Base-by-base conservation (phyloP, 1,140 invertebrate species). In the Melanaphis sacchari region DNA sequence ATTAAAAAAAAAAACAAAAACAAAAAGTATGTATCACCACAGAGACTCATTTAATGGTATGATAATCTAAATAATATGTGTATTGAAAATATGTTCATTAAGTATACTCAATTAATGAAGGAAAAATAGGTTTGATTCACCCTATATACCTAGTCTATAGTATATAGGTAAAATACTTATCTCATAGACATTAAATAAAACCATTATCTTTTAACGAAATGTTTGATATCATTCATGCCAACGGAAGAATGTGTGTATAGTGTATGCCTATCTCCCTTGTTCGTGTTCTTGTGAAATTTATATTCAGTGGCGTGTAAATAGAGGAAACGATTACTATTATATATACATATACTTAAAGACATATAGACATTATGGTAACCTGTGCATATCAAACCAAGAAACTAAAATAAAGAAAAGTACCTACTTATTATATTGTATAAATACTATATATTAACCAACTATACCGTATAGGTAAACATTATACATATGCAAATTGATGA, bases 401-500 rank as follows among this genome's bases (percentile, higher is more conserved):
- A n/a, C n/a, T 15, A 18, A n/a, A 76, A 76, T 31, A 76, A 76
- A 24, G 15, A n/a, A 18, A 76, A 76, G 59, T 76, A n/a, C 59
- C 59, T 6, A n/a, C 18, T 76, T 11, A n/a, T n/a, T 31, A 31
- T 66, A 66, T 18, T 15, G 31, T 59, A n/a, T n/a, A n/a, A 31
- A 31, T 66, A 76, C n/a, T 18, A 59, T 24, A 52, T 52, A 7
- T 52, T 7, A 18, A n/a, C 46, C 46, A 18, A 49, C 46, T n/a
- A 76, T 66, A 5, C 5, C n/a, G 31, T 59, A 49, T 49, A 49
- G 15, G 54, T 59, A 31, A n/a, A 76, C 59, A 76, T 76, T 36
- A n/a, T 76, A 76, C 59, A 76, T n/a, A 76, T 76, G 59, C 59
- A 76, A 76, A 76, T 76, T 76, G 59, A 76, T 76, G 59, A 18